phyloP scores from a whole-genome alignment of 2,797 vertebrate genomes.

The Lutjanus campechanus region DNA sequence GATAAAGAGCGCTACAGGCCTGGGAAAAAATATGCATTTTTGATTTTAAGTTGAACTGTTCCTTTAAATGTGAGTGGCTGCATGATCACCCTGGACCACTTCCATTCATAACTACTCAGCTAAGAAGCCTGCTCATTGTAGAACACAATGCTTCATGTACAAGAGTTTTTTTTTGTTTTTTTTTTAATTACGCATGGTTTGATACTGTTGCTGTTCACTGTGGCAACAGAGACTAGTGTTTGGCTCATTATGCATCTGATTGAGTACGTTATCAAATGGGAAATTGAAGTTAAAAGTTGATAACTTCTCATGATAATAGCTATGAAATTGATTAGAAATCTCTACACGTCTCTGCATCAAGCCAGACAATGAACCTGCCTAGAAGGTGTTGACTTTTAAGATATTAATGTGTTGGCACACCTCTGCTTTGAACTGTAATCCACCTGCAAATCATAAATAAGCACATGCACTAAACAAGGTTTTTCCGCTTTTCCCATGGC shows the following conservation, averaged over 20 bases:
- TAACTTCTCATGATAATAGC: neutral
- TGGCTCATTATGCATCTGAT: neutral
- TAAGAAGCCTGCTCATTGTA: slow-evolving; percentile 8
- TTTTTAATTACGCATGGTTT: slow-evolving; percentile 2
- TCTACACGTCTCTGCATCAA: neutral
- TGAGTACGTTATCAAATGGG: neutral
- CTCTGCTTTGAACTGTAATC: slow-evolving; percentile 71
- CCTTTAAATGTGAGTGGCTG: slow-evolving; percentile 36
- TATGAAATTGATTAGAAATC: slow-evolving; percentile 10
- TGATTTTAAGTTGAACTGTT: no score
- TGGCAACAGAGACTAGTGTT: neutral
- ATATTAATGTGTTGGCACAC: slow-evolving; percentile 67
- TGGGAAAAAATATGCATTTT: no score
- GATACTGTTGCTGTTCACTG: slow-evolving; percentile 9
- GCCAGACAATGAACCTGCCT: slow-evolving; percentile 24
- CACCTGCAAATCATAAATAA: slow-evolving; percentile 85
- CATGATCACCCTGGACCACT: slow-evolving; percentile 13
- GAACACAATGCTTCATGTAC: neutral
- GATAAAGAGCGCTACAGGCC: no score
- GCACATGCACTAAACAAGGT: slow-evolving; percentile 62
- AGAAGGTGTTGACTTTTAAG: slow-evolving; percentile 35
- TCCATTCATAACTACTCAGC: slow-evolving; percentile 42
- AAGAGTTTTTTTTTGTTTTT: neutral
- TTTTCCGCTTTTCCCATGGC: slow-evolving; percentile 68
- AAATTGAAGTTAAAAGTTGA: neutral